phyloP scores from a whole-genome alignment of 2,113 vertebrate species.

The Atractosteus spatula region DNA sequence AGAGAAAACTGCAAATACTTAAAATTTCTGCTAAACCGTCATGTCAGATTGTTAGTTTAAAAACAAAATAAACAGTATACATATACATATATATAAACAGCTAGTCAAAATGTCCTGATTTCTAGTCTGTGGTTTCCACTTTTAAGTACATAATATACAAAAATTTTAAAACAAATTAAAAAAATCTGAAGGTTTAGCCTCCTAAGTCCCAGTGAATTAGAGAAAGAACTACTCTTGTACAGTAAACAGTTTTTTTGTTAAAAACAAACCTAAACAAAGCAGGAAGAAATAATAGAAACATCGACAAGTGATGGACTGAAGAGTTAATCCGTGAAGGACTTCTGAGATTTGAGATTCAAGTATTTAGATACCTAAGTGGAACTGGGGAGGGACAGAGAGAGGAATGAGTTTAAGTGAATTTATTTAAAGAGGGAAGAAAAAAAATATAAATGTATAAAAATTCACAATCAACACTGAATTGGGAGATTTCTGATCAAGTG shows the following conservation, averaged over 20 bases:
- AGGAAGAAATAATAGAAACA: background rate
- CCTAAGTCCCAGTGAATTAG: slow-evolving; percentile 21
- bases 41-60: slow-evolving; percentile 43
- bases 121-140: slow-evolving; percentile 28
- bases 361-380: slow-evolving; percentile 65
- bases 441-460: slow-evolving; percentile 50
- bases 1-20: slow-evolving; percentile 48
- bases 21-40: slow-evolving; percentile 37
- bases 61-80: slow-evolving; percentile 39
- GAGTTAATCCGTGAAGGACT: background rate
- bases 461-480: slow-evolving; percentile 44
- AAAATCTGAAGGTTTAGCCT: slow-evolving; percentile 13
- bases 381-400: slow-evolving; percentile 46
- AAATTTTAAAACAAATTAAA: slow-evolving; percentile 17
- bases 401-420: background rate
- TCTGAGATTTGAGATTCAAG: slow-evolving; percentile 52
- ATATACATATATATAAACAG: slow-evolving; percentile 25
- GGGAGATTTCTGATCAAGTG: slow-evolving; percentile 6
- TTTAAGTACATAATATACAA: slow-evolving; percentile 58
- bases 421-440: slow-evolving; percentile 44
- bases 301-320: background rate
- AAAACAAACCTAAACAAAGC: background rate
- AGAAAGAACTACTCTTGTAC: slow-evolving; percentile 27
- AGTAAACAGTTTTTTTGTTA: slow-evolving; percentile 20
- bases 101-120: slow-evolving; percentile 33